A percentile compares a stretch with the other conserved stretches of the same genome.
These are phyloP conservation scores for Eurytoma adleriae DNA, from an alignment of 2,888 invertebrate genomes.

Conservation along the genomic window DNA sequence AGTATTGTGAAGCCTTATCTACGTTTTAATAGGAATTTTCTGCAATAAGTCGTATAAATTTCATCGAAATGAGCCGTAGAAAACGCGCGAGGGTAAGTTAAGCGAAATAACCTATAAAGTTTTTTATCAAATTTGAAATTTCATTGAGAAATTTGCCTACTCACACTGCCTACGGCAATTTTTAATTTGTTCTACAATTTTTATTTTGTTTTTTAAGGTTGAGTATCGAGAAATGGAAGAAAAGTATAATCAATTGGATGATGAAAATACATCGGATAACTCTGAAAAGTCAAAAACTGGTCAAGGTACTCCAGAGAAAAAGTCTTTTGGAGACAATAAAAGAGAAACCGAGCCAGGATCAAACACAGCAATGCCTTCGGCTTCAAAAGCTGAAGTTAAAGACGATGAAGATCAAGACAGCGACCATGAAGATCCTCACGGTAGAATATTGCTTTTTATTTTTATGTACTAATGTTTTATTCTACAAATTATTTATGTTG, in stretches of 20 bases:
- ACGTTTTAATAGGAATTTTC: constrained; percentile 31
- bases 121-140: constrained; percentile 36
- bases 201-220: constrained; percentile 74
- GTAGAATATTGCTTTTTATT: constrained; percentile 65
- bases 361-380: constrained; percentile 77
- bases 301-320: constrained; percentile 72
- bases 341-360: constrained; percentile 79
- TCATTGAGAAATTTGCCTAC: constrained; percentile 44
- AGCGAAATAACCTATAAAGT: constrained; percentile 47
- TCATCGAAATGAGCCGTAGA: constrained; percentile 79
- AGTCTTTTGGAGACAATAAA: constrained; percentile 73
- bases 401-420: constrained; percentile 79
- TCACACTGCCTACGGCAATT: not conserved
- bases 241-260: constrained; percentile 80
- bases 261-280: constrained; percentile 81
- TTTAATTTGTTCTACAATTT: constrained; percentile 10
- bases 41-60: constrained; percentile 5
- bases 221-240: constrained; percentile 84
- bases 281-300: constrained; percentile 81
- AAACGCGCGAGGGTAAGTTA: constrained; percentile 78
- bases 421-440: constrained; percentile 82
- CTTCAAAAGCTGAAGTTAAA: constrained; percentile 76
- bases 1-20: constrained; percentile 1
- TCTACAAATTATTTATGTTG: constrained; percentile 10
- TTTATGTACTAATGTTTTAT: constrained; percentile 33